Percentiles rank a stretch among this genome's conserved stretches.
These are phyloP conservation scores for Philonicus albiceps DNA, from an alignment of 2,888 invertebrate genomes.

Conservation along the genomic window DNA sequence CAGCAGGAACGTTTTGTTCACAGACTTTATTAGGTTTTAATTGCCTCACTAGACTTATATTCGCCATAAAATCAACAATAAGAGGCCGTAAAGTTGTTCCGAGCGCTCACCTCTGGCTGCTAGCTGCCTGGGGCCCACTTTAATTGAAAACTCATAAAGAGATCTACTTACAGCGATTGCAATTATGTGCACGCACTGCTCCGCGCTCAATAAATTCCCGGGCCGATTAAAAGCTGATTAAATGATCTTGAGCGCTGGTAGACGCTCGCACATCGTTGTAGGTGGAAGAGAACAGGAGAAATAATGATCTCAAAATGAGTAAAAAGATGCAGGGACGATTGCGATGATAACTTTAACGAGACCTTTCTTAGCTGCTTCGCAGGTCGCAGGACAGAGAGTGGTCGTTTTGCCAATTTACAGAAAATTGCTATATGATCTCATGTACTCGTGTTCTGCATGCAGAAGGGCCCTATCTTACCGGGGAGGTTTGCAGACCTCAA, in stretches of 20 bases:
- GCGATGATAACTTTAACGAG: background rate
- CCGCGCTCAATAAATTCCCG: constrained; percentile 17
- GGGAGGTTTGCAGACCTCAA: background rate
- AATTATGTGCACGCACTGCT: constrained; percentile 33
- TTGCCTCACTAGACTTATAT: constrained; percentile 17
- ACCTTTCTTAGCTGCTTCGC: background rate
- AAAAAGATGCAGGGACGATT: background rate
- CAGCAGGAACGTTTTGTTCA: background rate
- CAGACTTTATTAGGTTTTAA: constrained; percentile 14
- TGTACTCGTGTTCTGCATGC: background rate
- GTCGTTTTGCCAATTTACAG: background rate
- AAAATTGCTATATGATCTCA: background rate
- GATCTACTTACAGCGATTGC: constrained; percentile 34
- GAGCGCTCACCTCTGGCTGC: background rate
- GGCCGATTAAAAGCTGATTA: constrained; percentile 36
- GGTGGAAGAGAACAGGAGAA: constrained; percentile 1
- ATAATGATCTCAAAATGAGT: constrained; percentile 18
- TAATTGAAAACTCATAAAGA: constrained; percentile 38
- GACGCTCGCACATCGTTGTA: background rate
- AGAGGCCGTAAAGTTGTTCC: background rate
- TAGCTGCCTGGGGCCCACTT: background rate
- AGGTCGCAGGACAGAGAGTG: background rate
- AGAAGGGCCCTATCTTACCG: background rate
- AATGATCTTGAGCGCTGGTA: background rate
- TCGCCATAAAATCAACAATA: constrained; percentile 11